Base-by-base conservation (phyloP, 2,797 vertebrate genomes). In the Macroramphosus scolopax region DNA sequence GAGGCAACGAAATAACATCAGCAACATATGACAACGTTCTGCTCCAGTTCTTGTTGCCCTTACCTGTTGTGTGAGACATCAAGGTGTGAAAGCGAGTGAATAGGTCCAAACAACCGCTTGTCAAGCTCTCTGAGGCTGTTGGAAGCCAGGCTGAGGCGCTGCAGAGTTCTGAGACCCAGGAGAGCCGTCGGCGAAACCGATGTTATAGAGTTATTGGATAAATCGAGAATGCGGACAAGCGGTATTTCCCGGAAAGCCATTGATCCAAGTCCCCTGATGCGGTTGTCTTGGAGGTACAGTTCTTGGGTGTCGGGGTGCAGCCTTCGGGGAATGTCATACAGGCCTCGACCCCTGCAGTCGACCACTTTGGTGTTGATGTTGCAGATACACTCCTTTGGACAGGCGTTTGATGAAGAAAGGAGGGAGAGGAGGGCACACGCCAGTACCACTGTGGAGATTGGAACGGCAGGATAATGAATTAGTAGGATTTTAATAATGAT, bases 191-290 rank as follows among this genome's bases (percentile, higher is more conserved):
- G 87, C 6, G 89, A 91, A 72, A 99, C 65, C 4, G 71, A 82
- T 24, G 93, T 92, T 66, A 99, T 90, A 1, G 93, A 94, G 86
- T 99, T 99, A 66, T 98, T 98, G 2, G 94, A 90, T 59, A 99
- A 77, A 71, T 98, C 92, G 18, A 99, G 78, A 68, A 93, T 86
- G 33, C 84, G 91, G 16, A 99, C 91, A 5, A 86, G 40, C 0
- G 93, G 88, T 5, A 91, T 90, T 31, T 92, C 91, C 43, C 81
- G 81, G 74, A 98, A 96, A 17, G 92, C 89, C 39, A 89, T 89
- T 16, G 89, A 91, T 46, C 90, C 90, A 47, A 98, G 86, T 40
- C 89, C 90, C 57, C 88, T 84, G 75, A 99, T 95, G 4, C 77
- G 92, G 46, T 99, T 99, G 35, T 96, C 92, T 80, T 97, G 94